Conservation (phyloP, 2,113 vertebrate genomes). For the Anser cygnoides region DNA sequence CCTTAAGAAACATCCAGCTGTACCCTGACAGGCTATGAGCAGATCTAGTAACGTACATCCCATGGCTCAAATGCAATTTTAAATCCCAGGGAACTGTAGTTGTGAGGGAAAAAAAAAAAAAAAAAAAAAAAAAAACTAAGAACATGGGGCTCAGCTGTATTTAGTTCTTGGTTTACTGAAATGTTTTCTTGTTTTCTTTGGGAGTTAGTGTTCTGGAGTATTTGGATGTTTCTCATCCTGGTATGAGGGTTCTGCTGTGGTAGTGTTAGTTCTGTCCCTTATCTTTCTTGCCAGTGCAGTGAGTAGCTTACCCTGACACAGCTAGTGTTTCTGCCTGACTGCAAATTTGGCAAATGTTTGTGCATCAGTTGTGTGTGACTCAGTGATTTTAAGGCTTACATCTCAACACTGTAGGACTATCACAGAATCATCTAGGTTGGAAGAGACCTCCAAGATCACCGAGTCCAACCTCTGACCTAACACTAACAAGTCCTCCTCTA, state of each 20-base stretch:
- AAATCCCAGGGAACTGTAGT: not conserved
- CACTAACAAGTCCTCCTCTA: too few species aligned
- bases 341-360: not conserved
- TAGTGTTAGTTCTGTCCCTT: not conserved
- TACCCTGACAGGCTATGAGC: not conserved
- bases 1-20: not conserved
- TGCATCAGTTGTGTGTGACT: not conserved
- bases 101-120: too few species aligned
- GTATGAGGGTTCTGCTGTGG: not conserved
- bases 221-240: not conserved
- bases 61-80: not conserved
- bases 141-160: not conserved
- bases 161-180: not conserved
- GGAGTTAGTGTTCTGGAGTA: not conserved
- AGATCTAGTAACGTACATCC: not conserved
- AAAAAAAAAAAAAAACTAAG: not conserved
- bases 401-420: not conserved
- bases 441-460: too few species aligned
- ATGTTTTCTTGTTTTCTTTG: not conserved
- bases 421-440: too few species aligned
- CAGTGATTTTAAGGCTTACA: not conserved
- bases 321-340: not conserved
- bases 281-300: not conserved
- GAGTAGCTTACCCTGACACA: not conserved
- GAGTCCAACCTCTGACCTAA: too few species aligned